These are phyloP conservation scores for Andrena haemorrhoa DNA, from an alignment of 2,888 invertebrate species.

Conservation along the genomic window DNA sequence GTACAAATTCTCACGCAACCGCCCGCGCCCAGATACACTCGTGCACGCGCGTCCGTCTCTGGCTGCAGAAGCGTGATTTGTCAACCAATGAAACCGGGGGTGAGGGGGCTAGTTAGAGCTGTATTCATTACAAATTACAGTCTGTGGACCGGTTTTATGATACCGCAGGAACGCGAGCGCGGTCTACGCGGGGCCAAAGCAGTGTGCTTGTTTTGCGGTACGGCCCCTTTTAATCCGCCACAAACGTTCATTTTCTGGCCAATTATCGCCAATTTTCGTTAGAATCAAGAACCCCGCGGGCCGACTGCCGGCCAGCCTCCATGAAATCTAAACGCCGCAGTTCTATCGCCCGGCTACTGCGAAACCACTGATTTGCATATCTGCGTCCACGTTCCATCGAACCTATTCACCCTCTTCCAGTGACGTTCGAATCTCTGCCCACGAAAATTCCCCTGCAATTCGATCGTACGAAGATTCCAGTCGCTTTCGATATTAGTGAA, in stretches of 20 bases:
- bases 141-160: constrained; percentile 75
- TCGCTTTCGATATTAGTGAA: too few relatives aligned
- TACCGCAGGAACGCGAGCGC: constrained; percentile 70
- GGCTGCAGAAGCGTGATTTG: constrained; percentile 63
- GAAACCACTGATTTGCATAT: constrained; percentile 64
- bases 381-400: constrained; percentile 31
- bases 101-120: constrained; percentile 79
- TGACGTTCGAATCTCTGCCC: constrained; percentile 25
- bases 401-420: constrained; percentile 18
- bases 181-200: constrained; percentile 32
- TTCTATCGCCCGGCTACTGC: constrained; percentile 21
- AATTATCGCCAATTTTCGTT: constrained; percentile 74
- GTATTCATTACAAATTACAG: constrained; percentile 83
- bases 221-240: constrained; percentile 71
- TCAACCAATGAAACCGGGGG: constrained; percentile 61
- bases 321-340: constrained; percentile 39
- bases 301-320: constrained; percentile 6
- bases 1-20: constrained; percentile 52
- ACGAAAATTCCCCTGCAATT: neutral
- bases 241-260: constrained; percentile 72
- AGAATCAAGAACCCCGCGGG: constrained; percentile 50
- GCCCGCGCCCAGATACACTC: constrained; percentile 35
- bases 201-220: constrained; percentile 61
- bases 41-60: constrained; percentile 44
- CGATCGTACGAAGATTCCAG: neutral